Base-by-base conservation (phyloP, 2,888 invertebrate genomes). In the Mythimna loreyi region DNA sequence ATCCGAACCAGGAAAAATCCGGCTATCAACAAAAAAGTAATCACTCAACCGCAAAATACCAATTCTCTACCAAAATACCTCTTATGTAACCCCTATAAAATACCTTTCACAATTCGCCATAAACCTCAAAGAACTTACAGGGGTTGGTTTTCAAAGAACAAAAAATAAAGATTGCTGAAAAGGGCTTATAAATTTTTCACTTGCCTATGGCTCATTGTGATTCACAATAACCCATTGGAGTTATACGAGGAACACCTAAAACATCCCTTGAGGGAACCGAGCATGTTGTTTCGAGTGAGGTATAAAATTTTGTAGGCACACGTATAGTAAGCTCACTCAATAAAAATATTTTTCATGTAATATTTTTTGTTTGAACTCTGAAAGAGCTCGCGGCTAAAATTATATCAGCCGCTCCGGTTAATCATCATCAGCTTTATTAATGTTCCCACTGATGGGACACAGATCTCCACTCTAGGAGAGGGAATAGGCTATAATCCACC, bases 131-230 rank as follows among this genome's bases (percentile, higher is more conserved):
- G 62, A 75, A 71, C 60, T 59, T 72, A 61, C 56, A 68, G 64
- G 72, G 81, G 74, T 64, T 69, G 63, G 55, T 72, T 73, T 68
- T 67, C 59, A 67, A 61, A 67, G 52, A 62, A 72, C 61, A 70
- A 66, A 71, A 59, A 57, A 72, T 62, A 72, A 57, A 49, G 33
- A 72, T 73, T 86, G 82, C 82, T 85, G 40, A 85, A 84, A 81
- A 87, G 85, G 85, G 89, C 86, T 88, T 85, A 80, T 91, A 87
- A 84, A 88, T 90, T 87, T 89, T 91, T 89, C 81, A 91, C 88
- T 79, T 75, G 49, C 67, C 80, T 61, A 72, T 81, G 77, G 76
- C 64, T 75, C 68, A 71, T 81, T 81, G 85, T 88, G 85, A 85
- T 88, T 87, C 75, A 72, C 71, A 69, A 81, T 72, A 82, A 82